Percentiles rank a stretch among this genome's conserved stretches.
Evolutionary conservation across 2,888 invertebrate genomes (phyloP).

Genomic region (Drosophila austrosaltans): DNA sequence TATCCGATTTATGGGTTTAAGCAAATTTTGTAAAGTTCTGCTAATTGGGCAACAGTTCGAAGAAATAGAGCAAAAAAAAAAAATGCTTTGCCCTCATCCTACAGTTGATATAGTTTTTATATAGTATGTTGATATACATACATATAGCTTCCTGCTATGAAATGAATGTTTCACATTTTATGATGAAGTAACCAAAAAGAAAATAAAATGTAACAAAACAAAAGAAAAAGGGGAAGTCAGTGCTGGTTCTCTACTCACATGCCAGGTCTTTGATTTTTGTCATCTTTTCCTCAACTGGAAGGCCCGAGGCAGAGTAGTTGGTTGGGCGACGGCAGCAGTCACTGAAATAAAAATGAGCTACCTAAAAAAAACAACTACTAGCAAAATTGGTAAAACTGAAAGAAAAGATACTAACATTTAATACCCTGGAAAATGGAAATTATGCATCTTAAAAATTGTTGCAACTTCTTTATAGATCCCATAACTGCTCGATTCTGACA

Average conservation of each 20-base stretch:
- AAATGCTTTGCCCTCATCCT: slow-evolving; percentile 12
- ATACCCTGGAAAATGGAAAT: background rate
- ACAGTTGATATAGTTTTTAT: slow-evolving; percentile 29
- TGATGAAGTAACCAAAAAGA: slow-evolving; percentile 33
- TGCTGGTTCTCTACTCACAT: slow-evolving; percentile 49
- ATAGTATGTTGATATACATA: background rate
- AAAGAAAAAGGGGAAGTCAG: slow-evolving; percentile 38
- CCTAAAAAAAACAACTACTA: slow-evolving; percentile 31
- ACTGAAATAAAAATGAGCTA: slow-evolving; percentile 73
- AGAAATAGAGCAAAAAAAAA: slow-evolving; percentile 17
- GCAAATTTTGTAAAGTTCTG: slow-evolving; percentile 43
- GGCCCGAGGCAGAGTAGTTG: slow-evolving; percentile 43
- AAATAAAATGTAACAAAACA: slow-evolving; percentile 19
- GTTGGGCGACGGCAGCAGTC: slow-evolving; percentile 7
- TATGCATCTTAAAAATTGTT: no score
- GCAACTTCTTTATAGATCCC: no score
- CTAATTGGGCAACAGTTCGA: slow-evolving; percentile 57
- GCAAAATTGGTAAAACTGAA: background rate
- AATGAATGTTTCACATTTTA: slow-evolving; percentile 68
- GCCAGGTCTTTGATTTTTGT: slow-evolving; percentile 47
- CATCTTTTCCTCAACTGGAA: slow-evolving; percentile 57
- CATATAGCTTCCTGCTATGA: background rate
- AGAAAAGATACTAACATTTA: background rate
- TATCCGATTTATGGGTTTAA: slow-evolving; percentile 48
- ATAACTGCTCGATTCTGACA: no score